Conservation (phyloP, 1,140 invertebrate genomes). For the Planococcus citri region DNA sequence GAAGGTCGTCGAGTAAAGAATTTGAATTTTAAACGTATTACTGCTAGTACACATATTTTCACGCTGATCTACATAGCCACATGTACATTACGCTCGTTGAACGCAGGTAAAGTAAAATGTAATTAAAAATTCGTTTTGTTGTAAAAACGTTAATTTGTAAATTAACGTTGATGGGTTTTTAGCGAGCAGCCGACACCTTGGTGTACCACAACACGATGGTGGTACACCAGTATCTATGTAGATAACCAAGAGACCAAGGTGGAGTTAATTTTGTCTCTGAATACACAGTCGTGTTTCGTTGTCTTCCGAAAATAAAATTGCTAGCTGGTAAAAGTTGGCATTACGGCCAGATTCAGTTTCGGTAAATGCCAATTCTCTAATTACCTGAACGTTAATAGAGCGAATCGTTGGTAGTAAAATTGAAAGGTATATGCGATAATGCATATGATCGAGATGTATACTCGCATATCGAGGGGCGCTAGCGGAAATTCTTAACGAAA, state of each 20-base stretch:
- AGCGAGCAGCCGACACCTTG: no score
- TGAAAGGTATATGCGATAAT: background rate
- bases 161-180: background rate
- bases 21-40: no score
- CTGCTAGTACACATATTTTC: no score
- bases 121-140: background rate
- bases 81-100: background rate
- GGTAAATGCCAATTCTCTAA: constrained; percentile 19
- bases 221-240: no score
- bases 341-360: constrained; percentile 12
- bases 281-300: background rate
- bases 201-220: no score
- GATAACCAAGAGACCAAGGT: no score
- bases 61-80: no score
- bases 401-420: background rate
- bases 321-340: background rate
- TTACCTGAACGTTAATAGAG: constrained; percentile 19
- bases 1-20: no score
- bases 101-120: background rate
- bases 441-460: background rate
- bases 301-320: constrained; percentile 17
- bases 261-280: background rate
- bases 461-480: background rate
- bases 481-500: background rate
- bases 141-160: constrained; percentile 8